phyloP scores from a whole-genome alignment of 2,113 vertebrate species.

The Cryptoleucopteryx plumbea region DNA sequence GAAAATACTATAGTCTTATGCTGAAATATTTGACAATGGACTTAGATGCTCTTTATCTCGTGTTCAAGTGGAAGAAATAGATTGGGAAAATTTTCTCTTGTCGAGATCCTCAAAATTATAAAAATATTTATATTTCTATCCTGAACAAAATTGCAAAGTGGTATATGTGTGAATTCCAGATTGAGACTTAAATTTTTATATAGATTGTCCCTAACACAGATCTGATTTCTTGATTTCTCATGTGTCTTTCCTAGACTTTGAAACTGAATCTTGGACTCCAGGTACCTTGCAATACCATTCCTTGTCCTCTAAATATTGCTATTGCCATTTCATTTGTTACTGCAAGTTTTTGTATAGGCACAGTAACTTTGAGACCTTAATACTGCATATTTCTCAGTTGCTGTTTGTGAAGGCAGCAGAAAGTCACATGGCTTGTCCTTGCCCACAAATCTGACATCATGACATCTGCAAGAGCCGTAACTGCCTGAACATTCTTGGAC shows the following conservation, averaged over 20 bases:
- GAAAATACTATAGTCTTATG: background rate
- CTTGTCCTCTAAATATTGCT: background rate
- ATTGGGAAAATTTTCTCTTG: background rate
- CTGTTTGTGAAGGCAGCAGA: background rate
- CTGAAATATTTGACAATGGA: background rate
- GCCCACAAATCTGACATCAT: constrained; percentile 33
- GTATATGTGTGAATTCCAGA: background rate
- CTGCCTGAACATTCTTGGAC: constrained; percentile 3
- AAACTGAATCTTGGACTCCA: background rate
- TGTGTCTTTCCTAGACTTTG: background rate
- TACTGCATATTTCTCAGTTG: background rate
- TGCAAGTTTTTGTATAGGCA: background rate
- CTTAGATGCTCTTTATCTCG: background rate
- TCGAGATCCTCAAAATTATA: background rate
- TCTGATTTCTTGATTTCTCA: background rate
- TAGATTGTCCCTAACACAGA: background rate
- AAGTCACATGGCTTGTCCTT: background rate
- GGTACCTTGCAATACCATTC: background rate
- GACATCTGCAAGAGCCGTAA: constrained; percentile 28
- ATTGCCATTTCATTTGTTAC: background rate
- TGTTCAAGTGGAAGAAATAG: background rate
- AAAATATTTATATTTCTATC: background rate
- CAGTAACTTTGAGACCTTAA: background rate
- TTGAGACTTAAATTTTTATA: background rate
- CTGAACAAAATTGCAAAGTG: background rate